Conservation (phyloP, 92 coral and sea anemone species). For the Palythoa caribaeorum region DNA sequence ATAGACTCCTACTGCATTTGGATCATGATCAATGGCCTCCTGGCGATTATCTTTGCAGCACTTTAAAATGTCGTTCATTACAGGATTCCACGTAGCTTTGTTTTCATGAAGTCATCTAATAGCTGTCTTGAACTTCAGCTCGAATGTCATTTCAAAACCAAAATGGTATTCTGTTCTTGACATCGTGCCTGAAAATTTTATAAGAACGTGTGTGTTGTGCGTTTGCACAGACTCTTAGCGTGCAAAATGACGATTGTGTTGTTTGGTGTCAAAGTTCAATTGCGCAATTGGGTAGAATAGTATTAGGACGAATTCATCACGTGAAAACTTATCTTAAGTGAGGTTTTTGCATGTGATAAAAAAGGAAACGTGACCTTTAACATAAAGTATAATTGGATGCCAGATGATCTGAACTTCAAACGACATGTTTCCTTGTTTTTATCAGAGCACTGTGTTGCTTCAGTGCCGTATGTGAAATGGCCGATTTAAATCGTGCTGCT, state of each 20-base stretch:
- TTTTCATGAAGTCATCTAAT: constrained; percentile 54
- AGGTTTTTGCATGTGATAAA: not conserved
- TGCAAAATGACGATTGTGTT: constrained; percentile 1
- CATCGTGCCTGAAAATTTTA: constrained; percentile 17
- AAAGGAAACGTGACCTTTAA: constrained; percentile 35
- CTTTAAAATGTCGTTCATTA: constrained; percentile 36
- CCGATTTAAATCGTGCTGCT: constrained; percentile 31
- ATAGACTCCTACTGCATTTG: constrained; percentile 59
- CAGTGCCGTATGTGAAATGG: constrained; percentile 28
- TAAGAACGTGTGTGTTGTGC: not conserved
- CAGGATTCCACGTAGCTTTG: constrained; percentile 33
- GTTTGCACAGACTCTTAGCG: not conserved
- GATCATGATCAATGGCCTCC: constrained; percentile 65
- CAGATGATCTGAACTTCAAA: constrained; percentile 3
- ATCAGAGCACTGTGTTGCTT: constrained; percentile 1
- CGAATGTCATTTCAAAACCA: constrained; percentile 32
- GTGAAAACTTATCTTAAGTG: not conserved
- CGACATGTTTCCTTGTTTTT: not conserved
- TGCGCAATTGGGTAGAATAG: constrained; percentile 11
- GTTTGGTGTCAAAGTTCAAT: constrained; percentile 17
- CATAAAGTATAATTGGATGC: not conserved
- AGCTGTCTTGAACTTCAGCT: constrained; percentile 56
- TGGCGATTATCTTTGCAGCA: constrained; percentile 68
- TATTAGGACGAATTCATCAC: not conserved
- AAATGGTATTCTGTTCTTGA: constrained; percentile 39